Conservation (phyloP, 2,113 vertebrate genomes). For the Rhinichthys klamathensis region DNA sequence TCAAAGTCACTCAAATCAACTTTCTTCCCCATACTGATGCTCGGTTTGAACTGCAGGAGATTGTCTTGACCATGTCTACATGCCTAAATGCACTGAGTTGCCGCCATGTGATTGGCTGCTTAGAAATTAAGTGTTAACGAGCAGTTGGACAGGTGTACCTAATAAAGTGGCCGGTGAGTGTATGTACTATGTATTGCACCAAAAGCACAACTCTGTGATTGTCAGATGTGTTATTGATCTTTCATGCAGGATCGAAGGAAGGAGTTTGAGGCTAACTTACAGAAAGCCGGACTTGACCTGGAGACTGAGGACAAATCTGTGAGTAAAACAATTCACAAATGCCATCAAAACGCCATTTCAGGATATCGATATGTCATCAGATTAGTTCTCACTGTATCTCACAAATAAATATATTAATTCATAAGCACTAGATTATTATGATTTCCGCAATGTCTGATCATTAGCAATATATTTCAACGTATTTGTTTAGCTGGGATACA, state of each 20-base stretch:
- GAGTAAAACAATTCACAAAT: conserved; percentile 47
- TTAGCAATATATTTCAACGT: neutral
- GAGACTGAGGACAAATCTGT: conserved; percentile 93
- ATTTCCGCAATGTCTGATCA: neutral
- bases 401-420: neutral
- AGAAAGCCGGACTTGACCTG: conserved; percentile 89
- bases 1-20: too few relatives aligned
- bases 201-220: neutral
- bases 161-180: too few relatives aligned
- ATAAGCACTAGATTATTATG: neutral
- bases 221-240: neutral
- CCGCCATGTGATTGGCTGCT: too few relatives aligned
- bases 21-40: too few relatives aligned
- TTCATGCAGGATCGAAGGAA: conserved; percentile 86
- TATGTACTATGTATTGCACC: neutral
- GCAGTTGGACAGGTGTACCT: too few relatives aligned
- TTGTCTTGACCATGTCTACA: too few relatives aligned
- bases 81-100: too few relatives aligned
- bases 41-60: too few relatives aligned
- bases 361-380: too few relatives aligned
- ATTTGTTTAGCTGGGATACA: too few relatives aligned
- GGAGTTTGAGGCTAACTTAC: conserved; percentile 88
- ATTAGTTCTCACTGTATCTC: neutral
- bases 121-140: too few relatives aligned
- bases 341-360: neutral